phyloP scores from a whole-genome alignment of 1,140 invertebrate genomes.

The Sitophilus oryzae region DNA sequence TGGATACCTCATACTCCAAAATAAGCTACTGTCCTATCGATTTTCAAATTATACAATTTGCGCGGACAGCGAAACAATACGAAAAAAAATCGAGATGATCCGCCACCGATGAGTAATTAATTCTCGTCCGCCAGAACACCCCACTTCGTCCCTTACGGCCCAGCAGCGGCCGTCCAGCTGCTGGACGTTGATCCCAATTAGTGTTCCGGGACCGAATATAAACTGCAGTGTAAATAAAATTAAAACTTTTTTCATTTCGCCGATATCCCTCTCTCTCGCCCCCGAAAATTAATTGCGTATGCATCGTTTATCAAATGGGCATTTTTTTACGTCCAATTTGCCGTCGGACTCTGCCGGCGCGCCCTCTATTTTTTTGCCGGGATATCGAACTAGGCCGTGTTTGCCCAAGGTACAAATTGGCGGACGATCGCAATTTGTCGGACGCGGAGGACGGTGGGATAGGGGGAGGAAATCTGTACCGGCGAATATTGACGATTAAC shows the following conservation, averaged over 20 bases:
- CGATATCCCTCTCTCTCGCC: constrained; percentile 2
- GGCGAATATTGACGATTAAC: no score
- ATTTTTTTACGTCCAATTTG: constrained; percentile 21
- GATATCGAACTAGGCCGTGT: constrained; percentile 23
- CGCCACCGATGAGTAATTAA: background rate
- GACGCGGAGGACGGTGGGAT: no score
- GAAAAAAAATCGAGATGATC: background rate
- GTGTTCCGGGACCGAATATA: constrained; percentile 11
- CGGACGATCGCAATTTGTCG: constrained; percentile 19
- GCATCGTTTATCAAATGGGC: constrained; percentile 23
- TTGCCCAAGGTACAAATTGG: constrained; percentile 23
- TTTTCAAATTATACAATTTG: no score
- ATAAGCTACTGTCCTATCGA: no score
- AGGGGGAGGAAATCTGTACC: no score
- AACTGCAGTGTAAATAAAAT: constrained; percentile 26
- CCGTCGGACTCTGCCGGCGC: constrained; percentile 6
- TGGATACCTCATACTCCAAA: no score
- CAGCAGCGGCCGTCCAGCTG: background rate
- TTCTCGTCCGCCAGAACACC: background rate
- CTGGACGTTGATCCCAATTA: constrained; percentile 17
- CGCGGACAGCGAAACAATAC: background rate
- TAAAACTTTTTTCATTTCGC: constrained; percentile 24
- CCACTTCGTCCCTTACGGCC: background rate
- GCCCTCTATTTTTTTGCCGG: constrained; percentile 6
- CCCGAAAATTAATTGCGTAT: constrained; percentile 25